phyloP scores from a whole-genome alignment of 2,113 vertebrate genomes.

The Oryzias curvinotus region DNA sequence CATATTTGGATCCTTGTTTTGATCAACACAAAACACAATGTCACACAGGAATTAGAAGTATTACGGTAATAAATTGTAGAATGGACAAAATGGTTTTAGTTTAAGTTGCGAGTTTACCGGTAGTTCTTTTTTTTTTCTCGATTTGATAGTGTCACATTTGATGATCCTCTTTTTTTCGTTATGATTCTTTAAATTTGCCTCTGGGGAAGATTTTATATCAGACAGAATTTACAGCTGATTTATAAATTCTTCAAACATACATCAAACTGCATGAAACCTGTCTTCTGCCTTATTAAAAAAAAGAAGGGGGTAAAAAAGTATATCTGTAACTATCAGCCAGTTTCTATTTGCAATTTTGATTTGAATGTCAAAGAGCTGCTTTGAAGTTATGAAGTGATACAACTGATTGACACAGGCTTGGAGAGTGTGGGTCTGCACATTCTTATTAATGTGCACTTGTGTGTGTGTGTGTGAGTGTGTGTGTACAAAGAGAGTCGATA shows the following conservation, averaged over 20 bases:
- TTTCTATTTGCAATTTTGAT: constrained; percentile 31
- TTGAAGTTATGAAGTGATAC: constrained; percentile 54
- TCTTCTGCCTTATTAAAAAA: constrained; percentile 20
- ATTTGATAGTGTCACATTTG: too few species aligned
- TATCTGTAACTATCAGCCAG: constrained; percentile 19
- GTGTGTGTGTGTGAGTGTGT: not conserved
- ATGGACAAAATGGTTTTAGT: too few species aligned
- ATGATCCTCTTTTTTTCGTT: too few species aligned
- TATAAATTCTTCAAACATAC: not conserved
- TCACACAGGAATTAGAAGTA: too few species aligned
- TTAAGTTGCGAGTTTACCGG: too few species aligned
- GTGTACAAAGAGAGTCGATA: constrained; percentile 27
- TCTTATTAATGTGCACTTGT: not conserved
- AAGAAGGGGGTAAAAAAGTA: not conserved
- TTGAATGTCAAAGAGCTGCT: constrained; percentile 41
- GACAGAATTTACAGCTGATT: too few species aligned
- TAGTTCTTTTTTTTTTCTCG: too few species aligned
- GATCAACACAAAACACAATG: too few species aligned
- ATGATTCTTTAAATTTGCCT: too few species aligned
- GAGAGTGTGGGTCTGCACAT: constrained; percentile 1
- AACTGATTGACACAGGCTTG: constrained; percentile 34
- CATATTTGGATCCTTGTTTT: too few species aligned
- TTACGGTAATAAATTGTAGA: too few species aligned
- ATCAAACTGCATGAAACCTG: not conserved
- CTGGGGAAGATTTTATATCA: too few species aligned